Conservation (phyloP, 2,113 vertebrate genomes). For the Seriola rivoliana region DNA sequence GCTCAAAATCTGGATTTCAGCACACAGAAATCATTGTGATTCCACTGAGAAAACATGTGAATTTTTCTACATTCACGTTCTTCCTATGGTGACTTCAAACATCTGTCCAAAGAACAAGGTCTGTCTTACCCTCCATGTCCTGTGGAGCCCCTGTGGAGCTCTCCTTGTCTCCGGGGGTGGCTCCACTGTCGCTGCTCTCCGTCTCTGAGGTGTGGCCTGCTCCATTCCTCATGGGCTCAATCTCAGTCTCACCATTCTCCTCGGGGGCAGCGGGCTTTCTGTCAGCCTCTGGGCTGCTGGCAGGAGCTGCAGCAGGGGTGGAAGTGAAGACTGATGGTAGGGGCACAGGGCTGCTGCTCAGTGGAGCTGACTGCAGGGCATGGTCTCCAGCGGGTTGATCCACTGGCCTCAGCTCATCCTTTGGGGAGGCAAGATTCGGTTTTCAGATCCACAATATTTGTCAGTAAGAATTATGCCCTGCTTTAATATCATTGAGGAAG, state of each 20-base stretch:
- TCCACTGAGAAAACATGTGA: background rate
- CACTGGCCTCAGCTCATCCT: conserved; percentile 86
- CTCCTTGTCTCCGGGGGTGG: conserved; percentile 83
- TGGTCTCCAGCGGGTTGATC: conserved; percentile 84
- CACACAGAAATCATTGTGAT: background rate
- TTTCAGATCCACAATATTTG: background rate
- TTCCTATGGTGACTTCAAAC: background rate
- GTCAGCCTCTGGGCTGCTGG: conserved; percentile 72
- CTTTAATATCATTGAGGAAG: background rate
- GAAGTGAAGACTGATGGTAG: conserved; percentile 55
- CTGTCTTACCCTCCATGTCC: conserved; percentile 86
- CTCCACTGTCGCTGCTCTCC: conserved; percentile 85
- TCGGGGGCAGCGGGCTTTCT: conserved; percentile 79
- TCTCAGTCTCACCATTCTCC: conserved; percentile 91
- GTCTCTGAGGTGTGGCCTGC: conserved; percentile 89
- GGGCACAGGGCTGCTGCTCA: conserved; percentile 76
- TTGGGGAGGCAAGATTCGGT: conserved; percentile 23
- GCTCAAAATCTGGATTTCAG: background rate
- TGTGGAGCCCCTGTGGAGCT: conserved; percentile 78
- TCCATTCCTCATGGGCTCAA: conserved; percentile 90
- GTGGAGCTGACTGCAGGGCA: conserved; percentile 81
- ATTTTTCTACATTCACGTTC: background rate
- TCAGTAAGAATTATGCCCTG: background rate
- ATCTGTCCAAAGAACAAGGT: background rate
- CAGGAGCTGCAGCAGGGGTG: conserved; percentile 33